Evolutionary conservation across 2,113 vertebrate genomes (phyloP).

Genomic region (Xenopus tropicalis): DNA sequence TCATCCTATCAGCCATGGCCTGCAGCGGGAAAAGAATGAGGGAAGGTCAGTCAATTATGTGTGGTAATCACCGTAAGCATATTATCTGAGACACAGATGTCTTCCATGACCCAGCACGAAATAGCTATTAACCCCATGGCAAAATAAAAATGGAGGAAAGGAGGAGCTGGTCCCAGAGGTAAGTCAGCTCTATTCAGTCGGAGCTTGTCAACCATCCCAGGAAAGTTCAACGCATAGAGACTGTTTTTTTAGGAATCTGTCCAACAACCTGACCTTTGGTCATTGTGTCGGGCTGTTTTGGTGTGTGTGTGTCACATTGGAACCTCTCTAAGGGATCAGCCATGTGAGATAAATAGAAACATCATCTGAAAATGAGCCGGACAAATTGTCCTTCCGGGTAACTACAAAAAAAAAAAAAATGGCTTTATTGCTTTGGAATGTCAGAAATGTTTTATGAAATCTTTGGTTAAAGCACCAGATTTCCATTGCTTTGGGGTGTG

Average conservation of each 20-base stretch:
- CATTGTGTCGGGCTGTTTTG: constrained; percentile 5
- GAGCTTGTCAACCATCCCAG: constrained; percentile 57
- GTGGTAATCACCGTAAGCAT: constrained; percentile 91
- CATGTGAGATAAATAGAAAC: constrained; percentile 77
- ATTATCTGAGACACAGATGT: constrained; percentile 92
- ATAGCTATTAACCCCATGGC: constrained; percentile 83
- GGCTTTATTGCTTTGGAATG: constrained; percentile 52
- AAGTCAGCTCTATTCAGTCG: constrained; percentile 70
- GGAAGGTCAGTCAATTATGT: constrained; percentile 96
- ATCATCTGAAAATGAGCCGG: constrained; percentile 62
- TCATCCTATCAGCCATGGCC: constrained; percentile 79
- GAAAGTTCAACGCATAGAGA: constrained; percentile 51
- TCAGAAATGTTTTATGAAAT: constrained; percentile 25
- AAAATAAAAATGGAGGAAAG: constrained; percentile 75
- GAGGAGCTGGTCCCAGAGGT: constrained; percentile 64
- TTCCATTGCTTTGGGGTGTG: too few species aligned
- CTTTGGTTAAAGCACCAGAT: too few species aligned
- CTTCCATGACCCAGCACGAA: constrained; percentile 83
- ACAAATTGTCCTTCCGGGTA: constrained; percentile 61
- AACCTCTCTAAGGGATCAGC: constrained; percentile 69
- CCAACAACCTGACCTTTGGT: constrained; percentile 53
- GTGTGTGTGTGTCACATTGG: constrained; percentile 48
- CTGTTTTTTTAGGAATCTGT: constrained; percentile 53
- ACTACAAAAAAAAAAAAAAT: constrained; percentile 14
- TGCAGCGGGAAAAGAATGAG: constrained; percentile 81